Conservation (phyloP, 2,797 vertebrate genomes). For the Rhodeus uyekii region DNA sequence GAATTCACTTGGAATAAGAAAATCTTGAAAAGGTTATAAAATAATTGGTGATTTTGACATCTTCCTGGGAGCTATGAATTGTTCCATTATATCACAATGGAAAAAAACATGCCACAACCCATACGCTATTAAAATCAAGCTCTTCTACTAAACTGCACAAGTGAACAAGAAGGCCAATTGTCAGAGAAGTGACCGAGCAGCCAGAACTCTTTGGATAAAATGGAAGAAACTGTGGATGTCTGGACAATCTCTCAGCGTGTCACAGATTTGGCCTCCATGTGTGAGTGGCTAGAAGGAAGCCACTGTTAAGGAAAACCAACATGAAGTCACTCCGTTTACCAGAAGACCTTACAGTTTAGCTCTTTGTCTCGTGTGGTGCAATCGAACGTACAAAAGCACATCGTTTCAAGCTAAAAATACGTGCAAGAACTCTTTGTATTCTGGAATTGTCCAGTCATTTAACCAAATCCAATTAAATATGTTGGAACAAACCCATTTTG, state of each 20-base stretch:
- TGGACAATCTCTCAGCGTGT: constrained; percentile 29
- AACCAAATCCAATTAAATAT: not conserved
- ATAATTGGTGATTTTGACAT: constrained; percentile 3
- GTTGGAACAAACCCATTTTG: no score
- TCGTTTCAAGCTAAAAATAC: not conserved
- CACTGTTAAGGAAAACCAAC: constrained; percentile 16
- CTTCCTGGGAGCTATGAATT: not conserved
- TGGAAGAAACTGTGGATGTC: constrained; percentile 31
- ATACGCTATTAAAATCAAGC: not conserved
- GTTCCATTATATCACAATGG: constrained; percentile 12
- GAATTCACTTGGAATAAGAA: not conserved
- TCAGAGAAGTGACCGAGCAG: constrained; percentile 30
- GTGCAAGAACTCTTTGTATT: not conserved
- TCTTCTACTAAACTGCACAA: constrained; percentile 17
- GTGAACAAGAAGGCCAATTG: constrained; percentile 39
- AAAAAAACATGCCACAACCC: constrained; percentile 5
- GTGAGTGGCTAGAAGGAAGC: constrained; percentile 5
- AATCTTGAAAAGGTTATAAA: not conserved
- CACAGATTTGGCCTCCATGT: constrained; percentile 28
- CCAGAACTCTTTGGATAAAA: constrained; percentile 29
- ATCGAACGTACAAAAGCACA: not conserved
- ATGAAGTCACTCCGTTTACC: constrained; percentile 39
- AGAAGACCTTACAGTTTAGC: not conserved
- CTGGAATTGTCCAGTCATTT: not conserved
- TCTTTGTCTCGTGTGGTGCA: not conserved